Evolutionary conservation across 2,888 invertebrate species (phyloP), one percentile per base, ranked within the genome.

Genomic region (Netelia melanura): DNA sequence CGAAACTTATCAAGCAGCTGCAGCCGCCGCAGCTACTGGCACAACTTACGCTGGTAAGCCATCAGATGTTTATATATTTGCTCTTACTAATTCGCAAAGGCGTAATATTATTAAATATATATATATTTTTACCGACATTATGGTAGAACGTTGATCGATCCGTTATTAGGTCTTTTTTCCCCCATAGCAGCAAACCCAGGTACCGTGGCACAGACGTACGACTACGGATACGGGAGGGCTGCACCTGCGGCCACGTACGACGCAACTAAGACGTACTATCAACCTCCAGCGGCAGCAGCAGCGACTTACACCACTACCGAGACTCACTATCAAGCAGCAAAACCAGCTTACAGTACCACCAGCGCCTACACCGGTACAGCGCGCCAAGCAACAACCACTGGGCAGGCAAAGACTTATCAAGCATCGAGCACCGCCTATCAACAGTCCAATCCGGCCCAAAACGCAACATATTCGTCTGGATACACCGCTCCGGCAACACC

Each of bases 201-300:
- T 72, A 95, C 96, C 71, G 95, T 96, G 65, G 95, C 96, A 14
- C 95, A 96, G 83, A 94, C 95, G 11, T 96, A 96, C 94, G 96
- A 96, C 90, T 96, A 96, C 94, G 96, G 96, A 70, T 96, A 96
- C 94, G 96, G 96, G 87, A 95, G 95, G 83, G 94, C 95, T 86
- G 95, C 96, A 78, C 94, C 94, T 14, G 95, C 96, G 74, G 96
- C 96, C 56, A 95, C 97, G 65, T 97, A 97, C 95, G 97, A 97
- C 95, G 97, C 97, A 14, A 96, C 97, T 90, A 97, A 98, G 94
- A 96, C 97, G 1, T 97, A 97, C 86, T 97, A 97, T 94, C 97
- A 97, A 94, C 98, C 97, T 94, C 97, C 97, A 89, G 96, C 97
- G n/a, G 95, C 96, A 65, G 96, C 96, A 58, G 94, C 95, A n/a